Evolutionary conservation across 1,140 invertebrate species (phyloP), one percentile per base, ranked within the genome.

Genomic region (Drosophila kanapiae): DNA sequence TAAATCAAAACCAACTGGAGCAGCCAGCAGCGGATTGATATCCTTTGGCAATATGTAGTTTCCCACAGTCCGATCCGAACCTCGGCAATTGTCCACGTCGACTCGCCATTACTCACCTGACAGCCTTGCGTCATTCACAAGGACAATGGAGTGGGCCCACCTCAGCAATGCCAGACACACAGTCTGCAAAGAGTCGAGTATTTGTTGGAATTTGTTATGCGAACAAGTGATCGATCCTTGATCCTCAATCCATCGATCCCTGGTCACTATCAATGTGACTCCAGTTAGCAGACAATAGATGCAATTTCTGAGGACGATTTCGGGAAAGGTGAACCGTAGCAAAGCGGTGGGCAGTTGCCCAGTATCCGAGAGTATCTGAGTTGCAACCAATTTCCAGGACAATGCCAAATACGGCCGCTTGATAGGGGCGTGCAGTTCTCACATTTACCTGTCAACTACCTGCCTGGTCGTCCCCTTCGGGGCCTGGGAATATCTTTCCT

Each of bases 391-490:
- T 45, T 57, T 51, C 16, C 33, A 51, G 75, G 71, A 81, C 91
- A 92, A 88, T 82, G 75, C 60, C 60, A 69, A 72, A 71, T 75
- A 63, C 54, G 72, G 78, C 80, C 70, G 84, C 77, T 86, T 92
- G 82, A 92, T 92, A 92, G 91, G 79, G 91, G 91, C 91, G 91
- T 92, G 91, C 80, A 92, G 82, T 74, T 77, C 81, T 68, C 78
- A 69, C 65, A 78, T 53, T 69, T 87, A 77, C 59, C 76, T 86
- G 76, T 76, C 29, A 37, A 35, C 31, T 72, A 72, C 70, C 70
- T 74, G 69, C 23, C 27, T 18, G n/a, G 18, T 40, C 18, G 54
- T 76, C 35, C 13, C 29, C 29, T 63, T 38, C 37, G 35, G 38
- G 38, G 70, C 71, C 87, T 91, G 87, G 83, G 91, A 92, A 92